These are phyloP conservation scores for Hemibagrus wyckioides DNA, from an alignment of 2,113 vertebrate genomes.

Conservation along the genomic window DNA sequence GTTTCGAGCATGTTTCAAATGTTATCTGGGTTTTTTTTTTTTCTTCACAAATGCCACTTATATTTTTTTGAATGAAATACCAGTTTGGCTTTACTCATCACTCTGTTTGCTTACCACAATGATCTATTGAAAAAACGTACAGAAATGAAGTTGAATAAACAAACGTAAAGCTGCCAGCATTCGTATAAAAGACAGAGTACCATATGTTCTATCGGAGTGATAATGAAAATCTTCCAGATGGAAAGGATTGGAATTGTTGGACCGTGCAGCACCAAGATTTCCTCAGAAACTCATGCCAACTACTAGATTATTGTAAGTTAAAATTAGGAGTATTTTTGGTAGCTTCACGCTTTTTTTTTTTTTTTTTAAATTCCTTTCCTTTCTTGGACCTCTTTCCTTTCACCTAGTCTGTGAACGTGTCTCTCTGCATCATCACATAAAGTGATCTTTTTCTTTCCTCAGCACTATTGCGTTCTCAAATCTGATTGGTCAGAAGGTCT, in stretches of 20 bases:
- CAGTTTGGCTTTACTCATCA: background rate
- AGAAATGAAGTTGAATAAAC: background rate
- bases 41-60: no score
- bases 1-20: background rate
- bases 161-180: constrained; percentile 1
- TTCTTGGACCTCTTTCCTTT: background rate
- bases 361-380: background rate
- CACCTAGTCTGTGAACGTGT: background rate
- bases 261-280: background rate
- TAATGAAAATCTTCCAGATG: constrained; percentile 24
- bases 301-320: background rate
- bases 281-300: background rate
- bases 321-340: background rate
- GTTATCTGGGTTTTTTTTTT: background rate
- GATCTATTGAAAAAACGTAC: constrained; percentile 20
- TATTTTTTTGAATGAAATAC: background rate
- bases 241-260: background rate
- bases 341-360: background rate
- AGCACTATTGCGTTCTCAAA: background rate
- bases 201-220: constrained; percentile 11
- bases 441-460: background rate
- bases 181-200: background rate
- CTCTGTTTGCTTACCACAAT: background rate
- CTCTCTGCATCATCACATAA: background rate
- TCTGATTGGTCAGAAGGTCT: background rate